These are phyloP conservation scores for Microctenopoma steveboyesi DNA, from an alignment of 2,797 vertebrate genomes.

Conservation along the genomic window DNA sequence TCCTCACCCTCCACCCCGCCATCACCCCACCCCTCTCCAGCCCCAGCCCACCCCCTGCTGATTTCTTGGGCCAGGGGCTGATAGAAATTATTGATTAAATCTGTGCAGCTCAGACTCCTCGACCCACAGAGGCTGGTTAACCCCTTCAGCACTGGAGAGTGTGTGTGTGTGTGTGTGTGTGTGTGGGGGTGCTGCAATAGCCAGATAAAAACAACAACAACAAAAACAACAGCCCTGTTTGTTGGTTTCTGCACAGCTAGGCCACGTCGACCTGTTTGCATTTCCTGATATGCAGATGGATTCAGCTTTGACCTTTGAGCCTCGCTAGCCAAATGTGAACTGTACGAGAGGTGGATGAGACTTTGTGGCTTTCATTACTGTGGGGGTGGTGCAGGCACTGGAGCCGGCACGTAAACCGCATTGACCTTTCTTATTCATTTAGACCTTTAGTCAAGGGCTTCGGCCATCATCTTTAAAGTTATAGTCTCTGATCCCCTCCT, in stretches of 20 bases:
- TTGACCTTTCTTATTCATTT: conserved; percentile 82
- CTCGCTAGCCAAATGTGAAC: conserved; percentile 34
- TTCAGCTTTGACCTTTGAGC: conserved; percentile 69
- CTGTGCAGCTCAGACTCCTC: conserved; percentile 87
- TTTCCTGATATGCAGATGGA: conserved; percentile 65
- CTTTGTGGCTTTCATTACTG: conserved; percentile 72
- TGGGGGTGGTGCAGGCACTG: conserved; percentile 66
- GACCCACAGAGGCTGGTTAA: conserved; percentile 88
- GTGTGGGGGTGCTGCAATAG: conserved; percentile 52
- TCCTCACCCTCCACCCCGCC: conserved; percentile 33
- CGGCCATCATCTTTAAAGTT: conserved; percentile 82
- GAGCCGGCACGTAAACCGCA: conserved; percentile 75
- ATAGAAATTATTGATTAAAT: conserved; percentile 95
- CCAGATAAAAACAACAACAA: conserved; percentile 20
- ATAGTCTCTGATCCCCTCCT: conserved; percentile 76
- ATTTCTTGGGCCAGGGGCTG: conserved; percentile 89
- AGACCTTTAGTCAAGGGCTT: conserved; percentile 84
- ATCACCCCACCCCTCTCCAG: conserved; percentile 31
- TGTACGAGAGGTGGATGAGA: conserved; percentile 54
- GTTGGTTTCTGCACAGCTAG: conserved; percentile 19
- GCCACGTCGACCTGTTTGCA: conserved; percentile 23
- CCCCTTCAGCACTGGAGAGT: conserved; percentile 78
- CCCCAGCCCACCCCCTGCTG: conserved; percentile 82
- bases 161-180: conserved; percentile 28
- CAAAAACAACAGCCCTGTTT: conserved; percentile 29